phyloP scores from a whole-genome alignment of 2,888 invertebrate genomes.

The Conistra vaccinii region DNA sequence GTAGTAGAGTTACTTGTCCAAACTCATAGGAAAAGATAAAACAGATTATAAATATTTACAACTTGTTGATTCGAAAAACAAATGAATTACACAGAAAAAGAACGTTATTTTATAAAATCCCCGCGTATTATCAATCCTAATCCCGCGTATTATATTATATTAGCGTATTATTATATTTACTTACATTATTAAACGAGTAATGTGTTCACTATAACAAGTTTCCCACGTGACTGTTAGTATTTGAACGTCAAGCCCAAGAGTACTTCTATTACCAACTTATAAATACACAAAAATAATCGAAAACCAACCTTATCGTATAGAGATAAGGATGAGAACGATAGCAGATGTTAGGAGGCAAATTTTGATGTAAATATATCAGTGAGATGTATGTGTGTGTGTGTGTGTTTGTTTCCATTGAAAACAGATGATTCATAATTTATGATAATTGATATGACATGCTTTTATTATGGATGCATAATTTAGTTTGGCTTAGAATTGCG shows the following conservation, averaged over 20 bases:
- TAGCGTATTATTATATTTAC: conserved; percentile 33
- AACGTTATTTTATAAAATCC: not conserved
- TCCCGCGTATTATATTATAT: not conserved
- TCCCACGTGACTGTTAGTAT: conserved; percentile 47
- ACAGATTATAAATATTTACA: no score
- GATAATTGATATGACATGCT: conserved; percentile 25
- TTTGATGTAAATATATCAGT: conserved; percentile 57
- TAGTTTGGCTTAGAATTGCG: not conserved
- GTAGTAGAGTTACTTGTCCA: no score
- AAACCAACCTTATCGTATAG: not conserved
- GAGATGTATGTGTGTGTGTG: conserved; percentile 46
- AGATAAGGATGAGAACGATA: conserved; percentile 6
- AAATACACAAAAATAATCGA: conserved; percentile 10
- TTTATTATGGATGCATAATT: not conserved
- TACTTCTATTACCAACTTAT: not conserved
- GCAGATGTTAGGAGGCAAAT: conserved; percentile 24
- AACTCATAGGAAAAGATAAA: no score
- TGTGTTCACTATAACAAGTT: conserved; percentile 28
- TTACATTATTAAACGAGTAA: conserved; percentile 35
- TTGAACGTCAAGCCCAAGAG: conserved; percentile 39
- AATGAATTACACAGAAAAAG: no score
- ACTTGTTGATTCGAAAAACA: no score
- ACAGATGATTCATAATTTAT: conserved; percentile 37
- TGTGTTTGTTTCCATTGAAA: conserved; percentile 49
- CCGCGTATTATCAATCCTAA: not conserved